Evolutionary conservation across 2,797 vertebrate genomes (phyloP), one percentile per base, ranked within the genome.

Genomic region (Aplochiton taeniatus): DNA sequence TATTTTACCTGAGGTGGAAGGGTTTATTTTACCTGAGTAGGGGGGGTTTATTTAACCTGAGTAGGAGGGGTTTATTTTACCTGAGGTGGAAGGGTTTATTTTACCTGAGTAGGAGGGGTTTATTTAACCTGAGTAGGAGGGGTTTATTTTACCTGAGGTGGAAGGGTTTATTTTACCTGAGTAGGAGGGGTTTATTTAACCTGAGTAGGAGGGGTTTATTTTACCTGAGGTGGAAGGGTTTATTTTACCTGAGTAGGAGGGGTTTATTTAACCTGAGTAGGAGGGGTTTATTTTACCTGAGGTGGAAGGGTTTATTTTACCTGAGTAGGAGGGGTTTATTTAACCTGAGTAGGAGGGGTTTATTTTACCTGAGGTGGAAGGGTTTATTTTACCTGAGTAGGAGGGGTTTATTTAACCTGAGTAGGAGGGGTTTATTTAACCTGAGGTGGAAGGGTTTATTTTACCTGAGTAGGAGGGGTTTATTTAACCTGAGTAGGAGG

Each of bases 231-330:
- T 18, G 1, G 44, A 6, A 44, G 1, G 11, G 4, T n/a, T n/a
- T n/a, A n/a, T n/a, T n/a, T 83, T 83, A 98, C 98, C 96, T 99
- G 96, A 62, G 98, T 89, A 67, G n/a, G n/a, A 48, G 31, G 31
- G 31, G 31, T 31, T 31, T 31, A 31, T 31, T n/a, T 16, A 57
- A 3, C 9, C n/a, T n/a, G n/a, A n/a, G n/a, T n/a, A n/a, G n/a
- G 20, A 60, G 16, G 14, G 13, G 43, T 46, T n/a, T n/a, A 43
- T 4, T 45, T 17, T 9, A 11, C 8, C 6, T 45, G 46, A 14
- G 55, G 20, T 44, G 13, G n/a, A 17, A 16, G 51, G 58, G n/a
- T 43, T 20, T 4, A n/a, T n/a, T n/a, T n/a, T n/a, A n/a, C n/a
- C n/a, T n/a, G n/a, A n/a, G n/a, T n/a, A 43, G 1, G 44, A 6